Base-by-base conservation (phyloP, 2,113 vertebrate genomes). In the Danio rerio region DNA sequence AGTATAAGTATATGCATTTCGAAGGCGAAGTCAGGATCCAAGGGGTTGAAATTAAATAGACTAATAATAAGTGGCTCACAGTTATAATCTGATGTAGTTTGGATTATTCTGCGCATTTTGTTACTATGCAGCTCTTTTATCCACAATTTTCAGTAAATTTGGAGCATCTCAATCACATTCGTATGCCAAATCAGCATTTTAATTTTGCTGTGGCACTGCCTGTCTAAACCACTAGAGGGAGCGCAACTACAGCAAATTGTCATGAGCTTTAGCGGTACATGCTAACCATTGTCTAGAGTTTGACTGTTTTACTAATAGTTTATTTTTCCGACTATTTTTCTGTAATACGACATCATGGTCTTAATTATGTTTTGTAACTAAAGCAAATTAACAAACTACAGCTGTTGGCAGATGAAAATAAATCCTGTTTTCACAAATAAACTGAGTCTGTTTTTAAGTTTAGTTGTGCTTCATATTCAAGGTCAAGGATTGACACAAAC, bases 1-100 rank as follows among this genome's bases (percentile, higher is more conserved):
- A 94, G 82, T 93, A 92, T 87, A 87, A 76, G 0, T 63, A 81
- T 84, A 13, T 94, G 5, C 81, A 62, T 56, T 84, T 94, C 7
- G 80, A 89, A 0, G 93, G 93, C 0, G 92, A 92, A 0, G 89
- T 45, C 69, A 91, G 88, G 85, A 84, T 95, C 78, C 63, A 0
- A 0, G 85, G 87, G 56, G 0, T 95, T 0, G 82, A 92, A 18
- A 88, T 94, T 72, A 90, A 91, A 45, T 95, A 92, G 85, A 88
- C 45, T 66, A 9, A 8, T 9, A 20, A 77, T 9, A 68, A 7
- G 56, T 20, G 16, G 20, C 9, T 56, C 55, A 50, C 52, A 58
- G 52, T 47, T 77, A 31, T 31, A 31, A 31, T 31, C 31, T 31
- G 31, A 31, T 31, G 1, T 31, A n/a, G 62, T 20, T 56, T 53